phyloP scores from a whole-genome alignment of 1,140 invertebrate genomes.

The Calycopis cecrops region DNA sequence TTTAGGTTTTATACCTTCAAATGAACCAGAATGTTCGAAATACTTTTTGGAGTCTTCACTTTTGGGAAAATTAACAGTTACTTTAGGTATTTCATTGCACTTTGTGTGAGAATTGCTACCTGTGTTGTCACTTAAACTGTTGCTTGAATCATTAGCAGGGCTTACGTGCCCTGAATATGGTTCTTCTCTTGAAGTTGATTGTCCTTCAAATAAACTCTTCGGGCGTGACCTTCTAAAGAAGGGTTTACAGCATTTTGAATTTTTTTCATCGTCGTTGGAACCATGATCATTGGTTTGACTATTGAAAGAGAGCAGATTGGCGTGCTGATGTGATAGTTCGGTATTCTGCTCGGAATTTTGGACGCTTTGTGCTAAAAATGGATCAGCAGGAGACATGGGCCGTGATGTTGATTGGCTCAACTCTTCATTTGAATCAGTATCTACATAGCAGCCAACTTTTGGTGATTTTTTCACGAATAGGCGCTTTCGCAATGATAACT shows the following conservation, averaged over 20 bases:
- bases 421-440: slow-evolving; percentile 67
- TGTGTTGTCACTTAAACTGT: slow-evolving; percentile 55
- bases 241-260: slow-evolving; percentile 59
- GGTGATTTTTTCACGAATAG: slow-evolving; percentile 71
- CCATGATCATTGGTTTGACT: slow-evolving; percentile 33
- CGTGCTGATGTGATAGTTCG: slow-evolving; percentile 32
- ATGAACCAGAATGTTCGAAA: slow-evolving; percentile 66
- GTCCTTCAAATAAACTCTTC: slow-evolving; percentile 53
- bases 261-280: slow-evolving; percentile 50
- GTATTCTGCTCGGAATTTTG: slow-evolving; percentile 38
- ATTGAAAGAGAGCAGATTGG: slow-evolving; percentile 36
- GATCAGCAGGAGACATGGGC: slow-evolving; percentile 64
- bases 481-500: slow-evolving; percentile 66
- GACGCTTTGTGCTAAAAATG: slow-evolving; percentile 61
- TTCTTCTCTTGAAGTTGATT: slow-evolving; percentile 45
- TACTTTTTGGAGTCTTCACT: slow-evolving; percentile 50
- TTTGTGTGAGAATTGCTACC: slow-evolving; percentile 47
- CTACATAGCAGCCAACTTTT: slow-evolving; percentile 70
- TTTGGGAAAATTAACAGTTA: slow-evolving; percentile 60
- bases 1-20: slow-evolving; percentile 65
- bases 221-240: slow-evolving; percentile 63
- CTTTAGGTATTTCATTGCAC: slow-evolving; percentile 62
- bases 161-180: slow-evolving; percentile 46
- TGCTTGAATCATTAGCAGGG: slow-evolving; percentile 53
- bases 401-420: slow-evolving; percentile 54